Evolutionary conservation across 2,888 invertebrate genomes (phyloP), one percentile per base, ranked within the genome.

Genomic region (Odiellus spinosus): DNA sequence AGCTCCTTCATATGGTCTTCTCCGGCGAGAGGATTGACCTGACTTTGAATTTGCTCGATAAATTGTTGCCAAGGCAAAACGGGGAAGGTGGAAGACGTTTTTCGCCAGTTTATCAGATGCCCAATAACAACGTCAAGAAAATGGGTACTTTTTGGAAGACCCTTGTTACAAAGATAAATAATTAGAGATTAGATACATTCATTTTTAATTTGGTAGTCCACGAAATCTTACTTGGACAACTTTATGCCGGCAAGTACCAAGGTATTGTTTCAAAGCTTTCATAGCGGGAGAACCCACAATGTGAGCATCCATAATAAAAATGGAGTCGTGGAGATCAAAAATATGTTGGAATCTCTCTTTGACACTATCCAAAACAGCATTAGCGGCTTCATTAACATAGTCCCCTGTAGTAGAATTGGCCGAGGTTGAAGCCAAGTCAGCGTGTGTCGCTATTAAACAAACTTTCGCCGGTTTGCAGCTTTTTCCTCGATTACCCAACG

Each of bases 381-480:
- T 41, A 6, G 72, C 72, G 53, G 74, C 73, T 4, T 72, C 69
- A 55, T 72, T 71, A n/a, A 70, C 62, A 4, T 71, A 74, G 55
- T 75, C 74, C 18, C 76, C 76, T 44, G 70, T 66, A 41, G 70
- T 65, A 5, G 52, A 15, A 42, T 71, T 72, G 57, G 71, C 70
- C 10, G 67, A 66, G 40, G 73, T 71, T 40, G 70, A 59, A 1
- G 69, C 68, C 14, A 65, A 63, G 56, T 77, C 76, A 2, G 75
- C 75, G 59, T 78, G 77, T 1, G 77, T 77, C 4, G 74, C 78
- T 3, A 78, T 68, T 36, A 80, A 62, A 10, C 76, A 63, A n/a
- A 78, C 68, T 45, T 66, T 63, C 1, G 71, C 67, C 14, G 69
- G 63, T 52, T 68, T 65, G 17, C 67, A 64, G 2, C 70, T 70